Conservation (phyloP, 2,888 invertebrate species). For the Folsomia candida region DNA sequence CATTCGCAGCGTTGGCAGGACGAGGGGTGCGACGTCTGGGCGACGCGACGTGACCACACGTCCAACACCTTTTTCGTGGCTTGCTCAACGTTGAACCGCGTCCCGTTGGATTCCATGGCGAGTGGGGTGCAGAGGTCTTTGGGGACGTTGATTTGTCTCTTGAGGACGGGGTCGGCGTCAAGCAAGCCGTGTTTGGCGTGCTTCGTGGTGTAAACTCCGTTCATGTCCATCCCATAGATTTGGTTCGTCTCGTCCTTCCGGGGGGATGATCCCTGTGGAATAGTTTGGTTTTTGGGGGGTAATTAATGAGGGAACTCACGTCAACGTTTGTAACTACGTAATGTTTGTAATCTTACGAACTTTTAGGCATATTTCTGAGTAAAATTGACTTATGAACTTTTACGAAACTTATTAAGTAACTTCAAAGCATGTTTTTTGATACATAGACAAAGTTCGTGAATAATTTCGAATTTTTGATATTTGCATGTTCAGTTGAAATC, state of each 20-base stretch:
- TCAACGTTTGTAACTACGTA: too few relatives aligned
- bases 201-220: constrained; percentile 53
- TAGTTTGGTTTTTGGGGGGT: too few relatives aligned
- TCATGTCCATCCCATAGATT: constrained; percentile 53
- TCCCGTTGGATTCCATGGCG: constrained; percentile 55
- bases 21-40: constrained; percentile 52
- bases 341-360: too few relatives aligned
- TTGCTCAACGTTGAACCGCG: constrained; percentile 53
- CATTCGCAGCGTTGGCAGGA: constrained; percentile 57
- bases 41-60: constrained; percentile 53
- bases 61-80: constrained; percentile 53
- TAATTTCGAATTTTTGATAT: too few relatives aligned
- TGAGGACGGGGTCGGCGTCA: constrained; percentile 52
- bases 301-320: too few relatives aligned
- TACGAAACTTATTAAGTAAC: too few relatives aligned
- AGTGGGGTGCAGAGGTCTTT: constrained; percentile 55
- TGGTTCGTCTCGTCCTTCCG: constrained; percentile 32
- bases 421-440: too few relatives aligned
- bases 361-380: too few relatives aligned
- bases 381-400: too few relatives aligned
- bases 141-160: constrained; percentile 53
- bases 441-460: too few relatives aligned
- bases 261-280: too few relatives aligned
- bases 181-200: constrained; percentile 49
- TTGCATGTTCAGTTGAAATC: too few relatives aligned